Conservation (phyloP, 2,888 invertebrate genomes). For the Papilio demoleus region DNA sequence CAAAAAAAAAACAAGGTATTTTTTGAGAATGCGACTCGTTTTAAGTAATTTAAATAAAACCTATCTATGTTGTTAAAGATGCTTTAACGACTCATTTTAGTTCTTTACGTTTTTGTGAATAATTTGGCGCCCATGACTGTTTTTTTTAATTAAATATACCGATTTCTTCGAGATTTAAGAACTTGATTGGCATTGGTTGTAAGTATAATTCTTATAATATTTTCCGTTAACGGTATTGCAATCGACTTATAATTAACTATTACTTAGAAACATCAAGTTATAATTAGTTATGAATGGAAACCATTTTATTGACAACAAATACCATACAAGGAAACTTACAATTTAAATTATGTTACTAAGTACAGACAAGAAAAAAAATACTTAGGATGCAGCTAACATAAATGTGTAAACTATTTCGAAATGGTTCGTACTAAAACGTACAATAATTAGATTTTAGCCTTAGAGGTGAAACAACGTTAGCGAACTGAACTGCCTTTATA, state of each 20-base stretch:
- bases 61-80: too few relatives aligned
- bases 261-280: constrained; percentile 26
- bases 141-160: too few relatives aligned
- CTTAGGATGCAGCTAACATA: background rate
- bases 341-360: constrained; percentile 15
- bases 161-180: too few relatives aligned
- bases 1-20: too few relatives aligned
- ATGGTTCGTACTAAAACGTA: too few relatives aligned
- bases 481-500: background rate
- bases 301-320: background rate
- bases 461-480: background rate
- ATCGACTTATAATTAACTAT: constrained; percentile 4
- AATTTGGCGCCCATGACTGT: too few relatives aligned
- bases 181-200: background rate
- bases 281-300: constrained; percentile 4
- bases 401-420: too few relatives aligned
- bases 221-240: background rate
- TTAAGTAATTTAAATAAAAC: too few relatives aligned
- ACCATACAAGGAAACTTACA: constrained; percentile 4
- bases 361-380: background rate
- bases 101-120: too few relatives aligned
- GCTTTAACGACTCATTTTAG: too few relatives aligned
- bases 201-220: background rate
- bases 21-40: too few relatives aligned
- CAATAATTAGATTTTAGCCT: background rate